phyloP scores from a whole-genome alignment of 1,140 invertebrate species.

The Zaprionus lachaisei region DNA sequence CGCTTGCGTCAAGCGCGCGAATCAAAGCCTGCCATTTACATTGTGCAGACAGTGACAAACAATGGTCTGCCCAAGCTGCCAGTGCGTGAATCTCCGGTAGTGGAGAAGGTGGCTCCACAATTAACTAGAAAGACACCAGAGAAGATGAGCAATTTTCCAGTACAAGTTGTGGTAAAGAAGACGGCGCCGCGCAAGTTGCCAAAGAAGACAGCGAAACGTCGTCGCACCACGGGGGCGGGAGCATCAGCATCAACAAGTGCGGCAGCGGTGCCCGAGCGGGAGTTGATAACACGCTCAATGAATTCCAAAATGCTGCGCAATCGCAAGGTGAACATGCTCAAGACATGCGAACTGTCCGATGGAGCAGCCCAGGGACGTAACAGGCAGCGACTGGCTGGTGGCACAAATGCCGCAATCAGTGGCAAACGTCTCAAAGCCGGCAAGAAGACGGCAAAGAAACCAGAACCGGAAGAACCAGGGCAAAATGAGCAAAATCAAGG shows the following conservation, averaged over 20 bases:
- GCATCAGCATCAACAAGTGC: background rate
- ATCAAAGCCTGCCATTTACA: constrained; percentile 73
- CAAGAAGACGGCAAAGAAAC: constrained; percentile 3
- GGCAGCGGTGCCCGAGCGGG: constrained; percentile 25
- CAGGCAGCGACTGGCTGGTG: constrained; percentile 57
- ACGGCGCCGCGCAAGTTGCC: background rate
- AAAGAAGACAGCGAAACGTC: constrained; percentile 27
- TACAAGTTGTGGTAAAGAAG: background rate
- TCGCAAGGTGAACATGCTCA: constrained; percentile 66
- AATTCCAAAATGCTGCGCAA: constrained; percentile 70
- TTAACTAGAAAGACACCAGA: background rate
- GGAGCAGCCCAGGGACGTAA: constrained; percentile 8
- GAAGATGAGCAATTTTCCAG: background rate
- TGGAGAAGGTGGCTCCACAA: background rate
- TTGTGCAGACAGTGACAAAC: constrained; percentile 60
- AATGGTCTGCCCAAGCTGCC: constrained; percentile 24
- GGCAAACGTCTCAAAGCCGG: constrained; percentile 13
- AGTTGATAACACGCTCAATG: constrained; percentile 65
- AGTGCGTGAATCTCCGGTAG: background rate
- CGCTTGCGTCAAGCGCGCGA: constrained; percentile 70
- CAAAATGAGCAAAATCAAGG: no score
- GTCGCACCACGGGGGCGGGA: constrained; percentile 43
- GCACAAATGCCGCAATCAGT: background rate
- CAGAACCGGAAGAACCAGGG: background rate
- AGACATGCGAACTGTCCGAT: constrained; percentile 64